Evolutionary conservation across 2,888 invertebrate species (phyloP), one percentile per base, ranked within the genome.

Genomic region (Macrosiphum euphorbiae): DNA sequence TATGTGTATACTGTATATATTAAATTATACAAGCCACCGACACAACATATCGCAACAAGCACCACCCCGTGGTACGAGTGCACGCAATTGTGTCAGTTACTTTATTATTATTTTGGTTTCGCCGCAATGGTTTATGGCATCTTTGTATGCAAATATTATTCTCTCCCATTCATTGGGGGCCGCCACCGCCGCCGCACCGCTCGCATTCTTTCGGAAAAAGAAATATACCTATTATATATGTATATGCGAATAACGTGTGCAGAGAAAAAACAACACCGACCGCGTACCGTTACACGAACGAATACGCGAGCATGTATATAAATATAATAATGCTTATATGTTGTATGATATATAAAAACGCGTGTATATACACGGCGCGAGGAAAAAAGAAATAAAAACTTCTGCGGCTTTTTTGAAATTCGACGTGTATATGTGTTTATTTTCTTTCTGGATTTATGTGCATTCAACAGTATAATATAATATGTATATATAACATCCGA

Each of bases 111-210:
- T 90, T 93, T 94, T 67, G 85, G 86, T 90, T 90, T 86, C 67
- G 50, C 94, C 90, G 90, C 94, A 67, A 94, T 90, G 90, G 94
- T 94, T 94, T 94, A 90, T 87, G 94, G 94, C 90, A 90, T 94
- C 94, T 94, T 94, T 94, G 94, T 94, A 94, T 94, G 94, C 94
- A 94, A 94, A 94, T 94, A 94, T 90, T 90, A 67, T 52, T 90
- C 90, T 35, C 58, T 85, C 28, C 93, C 93, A 90, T 94, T 94
- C 93, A 90, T 90, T 61, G 92, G 78, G 61, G 78, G 78, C 78
- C 78, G 78, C 78, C 78, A 35, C 85, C 67, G 78, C 41, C 84
- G 78, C 86, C n/a, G 28, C 55, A 47, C 85, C 93, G 93, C 93
- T 94, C 86, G 93, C 94, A 94, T 94, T 94, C 94, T 94, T 94